These are phyloP conservation scores for Ceratosolen fusciceps DNA, from an alignment of 1,140 invertebrate species.

Conservation along the genomic window DNA sequence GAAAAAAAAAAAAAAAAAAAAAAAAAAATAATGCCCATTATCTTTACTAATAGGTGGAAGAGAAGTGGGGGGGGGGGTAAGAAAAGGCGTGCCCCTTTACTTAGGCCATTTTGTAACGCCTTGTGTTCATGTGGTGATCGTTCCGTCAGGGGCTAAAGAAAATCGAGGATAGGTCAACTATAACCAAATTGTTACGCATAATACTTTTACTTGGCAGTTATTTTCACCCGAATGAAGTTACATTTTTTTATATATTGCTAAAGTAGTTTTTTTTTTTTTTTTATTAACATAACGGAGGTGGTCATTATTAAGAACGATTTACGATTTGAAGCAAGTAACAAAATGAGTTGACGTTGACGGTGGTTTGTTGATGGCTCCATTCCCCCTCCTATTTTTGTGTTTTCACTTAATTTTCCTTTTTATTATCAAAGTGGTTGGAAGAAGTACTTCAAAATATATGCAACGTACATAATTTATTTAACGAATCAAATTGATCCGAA, in stretches of 20 bases:
- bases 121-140: conserved; percentile 51
- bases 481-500: not conserved
- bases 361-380: not conserved
- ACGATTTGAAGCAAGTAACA: conserved; percentile 10
- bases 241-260: not conserved
- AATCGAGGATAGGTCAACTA: not conserved
- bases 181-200: not conserved
- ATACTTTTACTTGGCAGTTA: not conserved
- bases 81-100: conserved; percentile 57
- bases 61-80: no score
- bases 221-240: not conserved
- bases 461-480: not conserved
- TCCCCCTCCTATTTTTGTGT: not conserved
- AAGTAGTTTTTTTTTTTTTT: not conserved
- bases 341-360: conserved; percentile 31
- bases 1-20: not conserved
- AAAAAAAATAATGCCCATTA: no score
- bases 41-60: no score
- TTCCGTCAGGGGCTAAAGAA: conserved; percentile 54
- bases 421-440: conserved; percentile 10
- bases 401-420: conserved; percentile 18
- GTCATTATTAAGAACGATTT: conserved; percentile 7
- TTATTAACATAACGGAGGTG: not conserved
- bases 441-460: not conserved
- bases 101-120: conserved; percentile 61